phyloP scores from a whole-genome alignment of 2,888 invertebrate species.

The Megalurothrips usitatus region DNA sequence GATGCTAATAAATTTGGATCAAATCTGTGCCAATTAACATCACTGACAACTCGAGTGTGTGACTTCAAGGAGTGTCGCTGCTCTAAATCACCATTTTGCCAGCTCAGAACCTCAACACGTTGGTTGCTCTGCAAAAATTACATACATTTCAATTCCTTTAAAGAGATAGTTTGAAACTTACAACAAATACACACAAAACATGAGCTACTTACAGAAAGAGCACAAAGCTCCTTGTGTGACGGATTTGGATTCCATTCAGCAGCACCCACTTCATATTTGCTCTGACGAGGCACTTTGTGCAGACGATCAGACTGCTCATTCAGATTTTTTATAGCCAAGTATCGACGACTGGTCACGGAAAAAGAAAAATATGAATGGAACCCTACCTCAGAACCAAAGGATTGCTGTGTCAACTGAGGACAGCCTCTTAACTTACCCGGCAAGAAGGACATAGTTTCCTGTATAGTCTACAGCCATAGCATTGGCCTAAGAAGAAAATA shows the following conservation, averaged over 20 bases:
- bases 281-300: slow-evolving; percentile 76
- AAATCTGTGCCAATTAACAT: slow-evolving; percentile 85
- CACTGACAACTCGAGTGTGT: slow-evolving; percentile 82
- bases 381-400: slow-evolving; percentile 27
- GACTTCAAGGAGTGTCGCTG: slow-evolving; percentile 69
- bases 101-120: slow-evolving; percentile 78
- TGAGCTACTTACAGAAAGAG: slow-evolving; percentile 68
- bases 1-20: slow-evolving; percentile 75
- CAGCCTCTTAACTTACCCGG: slow-evolving; percentile 57
- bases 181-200: neutral
- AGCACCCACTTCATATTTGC: slow-evolving; percentile 88
- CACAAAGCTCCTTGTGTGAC: slow-evolving; percentile 73
- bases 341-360: slow-evolving; percentile 55
- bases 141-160: too few species aligned
- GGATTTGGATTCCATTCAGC: slow-evolving; percentile 88
- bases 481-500: slow-evolving; percentile 61
- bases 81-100: slow-evolving; percentile 65
- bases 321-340: slow-evolving; percentile 74
- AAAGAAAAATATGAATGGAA: slow-evolving; percentile 19
- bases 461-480: slow-evolving; percentile 88
- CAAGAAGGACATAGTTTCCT: slow-evolving; percentile 78
- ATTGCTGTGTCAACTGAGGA: slow-evolving; percentile 26
- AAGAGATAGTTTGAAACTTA: too few species aligned
- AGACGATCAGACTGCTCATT: slow-evolving; percentile 64
- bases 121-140: slow-evolving; percentile 68